Conservation (phyloP, 2,797 vertebrate genomes). For the Sciurus carolinensis region DNA sequence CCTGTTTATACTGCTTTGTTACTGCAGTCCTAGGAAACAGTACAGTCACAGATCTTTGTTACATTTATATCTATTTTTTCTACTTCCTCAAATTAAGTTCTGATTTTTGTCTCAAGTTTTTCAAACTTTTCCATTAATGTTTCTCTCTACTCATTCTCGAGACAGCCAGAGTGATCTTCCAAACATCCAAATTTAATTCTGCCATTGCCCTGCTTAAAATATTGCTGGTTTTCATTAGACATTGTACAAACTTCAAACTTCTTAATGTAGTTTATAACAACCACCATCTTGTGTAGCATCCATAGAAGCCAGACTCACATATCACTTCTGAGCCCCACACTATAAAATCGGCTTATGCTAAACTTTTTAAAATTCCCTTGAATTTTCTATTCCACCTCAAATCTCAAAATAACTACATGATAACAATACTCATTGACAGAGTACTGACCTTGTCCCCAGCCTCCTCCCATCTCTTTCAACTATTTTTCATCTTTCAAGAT, state of each 20-base stretch:
- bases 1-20: too few relatives aligned
- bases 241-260: background rate
- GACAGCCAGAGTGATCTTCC: background rate
- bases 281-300: background rate
- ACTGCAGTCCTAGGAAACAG: background rate
- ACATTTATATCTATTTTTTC: background rate
- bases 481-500: background rate
- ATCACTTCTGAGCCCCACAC: fast-evolving
- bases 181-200: background rate
- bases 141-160: background rate
- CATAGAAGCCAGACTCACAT: fast-evolving
- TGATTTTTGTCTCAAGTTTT: background rate
- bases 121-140: background rate
- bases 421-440: background rate
- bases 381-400: background rate
- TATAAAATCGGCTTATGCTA: background rate
- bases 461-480: background rate
- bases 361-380: background rate
- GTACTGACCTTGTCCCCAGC: background rate
- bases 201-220: background rate
- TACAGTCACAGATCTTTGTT: too few relatives aligned
- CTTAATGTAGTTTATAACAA: background rate
- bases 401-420: background rate
- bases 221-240: background rate
- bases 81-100: background rate